Evolutionary conservation across 2,113 vertebrate species (phyloP).

Genomic region (Thamnaconus septentrionalis): DNA sequence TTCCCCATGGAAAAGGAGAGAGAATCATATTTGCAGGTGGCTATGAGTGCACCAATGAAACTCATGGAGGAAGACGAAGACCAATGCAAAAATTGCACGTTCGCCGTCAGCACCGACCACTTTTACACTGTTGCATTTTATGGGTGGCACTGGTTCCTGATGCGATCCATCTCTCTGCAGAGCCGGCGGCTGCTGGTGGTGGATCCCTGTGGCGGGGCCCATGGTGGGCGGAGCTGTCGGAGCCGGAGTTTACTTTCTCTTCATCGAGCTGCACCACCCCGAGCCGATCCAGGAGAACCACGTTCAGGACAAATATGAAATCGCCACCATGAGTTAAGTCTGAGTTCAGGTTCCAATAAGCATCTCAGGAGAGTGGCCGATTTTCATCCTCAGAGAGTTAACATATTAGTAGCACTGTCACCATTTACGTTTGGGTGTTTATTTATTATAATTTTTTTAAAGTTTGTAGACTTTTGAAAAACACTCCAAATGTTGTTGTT

Average conservation of each 20-base stretch:
- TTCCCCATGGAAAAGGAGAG: too few species aligned
- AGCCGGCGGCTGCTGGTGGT: conserved; percentile 91
- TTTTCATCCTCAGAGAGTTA: conserved; percentile 7
- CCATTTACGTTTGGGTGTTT: too few species aligned
- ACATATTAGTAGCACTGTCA: not conserved
- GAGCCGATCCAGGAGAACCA: conserved; percentile 72
- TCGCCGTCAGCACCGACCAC: too few species aligned
- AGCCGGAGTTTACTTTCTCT: conserved; percentile 80
- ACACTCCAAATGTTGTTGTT: too few species aligned
- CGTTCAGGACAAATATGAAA: conserved; percentile 84
- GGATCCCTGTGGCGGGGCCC: conserved; percentile 90
- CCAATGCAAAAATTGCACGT: too few species aligned
- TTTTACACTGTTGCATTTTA: not conserved
- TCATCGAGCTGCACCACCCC: conserved; percentile 89
- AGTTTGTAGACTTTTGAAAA: too few species aligned
- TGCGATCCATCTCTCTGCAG: conserved; percentile 64
- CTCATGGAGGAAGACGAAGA: too few species aligned
- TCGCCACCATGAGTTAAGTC: conserved; percentile 78
- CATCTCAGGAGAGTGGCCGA: not conserved
- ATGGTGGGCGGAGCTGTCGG: conserved; percentile 86
- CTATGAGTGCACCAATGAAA: too few species aligned
- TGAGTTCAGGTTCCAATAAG: not conserved
- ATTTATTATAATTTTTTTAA: too few species aligned
- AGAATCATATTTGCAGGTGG: too few species aligned
- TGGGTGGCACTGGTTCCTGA: not conserved